Conservation (phyloP, 2,113 vertebrate genomes). For the Macrotus californicus region DNA sequence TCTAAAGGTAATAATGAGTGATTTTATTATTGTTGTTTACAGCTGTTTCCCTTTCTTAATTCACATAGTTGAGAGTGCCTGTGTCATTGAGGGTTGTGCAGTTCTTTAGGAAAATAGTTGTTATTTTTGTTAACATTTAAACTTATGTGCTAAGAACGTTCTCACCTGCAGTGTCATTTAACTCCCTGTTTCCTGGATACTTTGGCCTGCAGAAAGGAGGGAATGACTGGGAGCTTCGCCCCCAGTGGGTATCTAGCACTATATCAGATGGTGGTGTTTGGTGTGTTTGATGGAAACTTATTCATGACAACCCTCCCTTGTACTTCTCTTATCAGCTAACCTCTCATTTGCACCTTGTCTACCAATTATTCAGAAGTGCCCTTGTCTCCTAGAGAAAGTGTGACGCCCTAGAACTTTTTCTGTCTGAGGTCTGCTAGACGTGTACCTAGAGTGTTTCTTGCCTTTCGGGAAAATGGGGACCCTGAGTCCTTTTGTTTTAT, state of each 20-base stretch:
- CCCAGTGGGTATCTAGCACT: background rate
- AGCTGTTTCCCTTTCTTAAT: background rate
- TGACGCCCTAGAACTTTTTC: conserved; percentile 16
- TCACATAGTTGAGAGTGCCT: background rate
- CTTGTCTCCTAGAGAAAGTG: conserved; percentile 28
- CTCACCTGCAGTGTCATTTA: background rate
- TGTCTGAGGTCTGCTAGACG: conserved; percentile 1
- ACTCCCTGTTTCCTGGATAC: background rate
- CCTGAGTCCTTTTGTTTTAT: conserved; percentile 38
- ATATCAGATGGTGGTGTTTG: background rate
- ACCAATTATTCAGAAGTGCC: conserved; percentile 26
- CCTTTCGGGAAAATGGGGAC: conserved; percentile 37
- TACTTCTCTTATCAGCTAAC: background rate
- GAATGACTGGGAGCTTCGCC: background rate
- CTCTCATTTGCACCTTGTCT: background rate
- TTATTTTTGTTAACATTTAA: conserved; percentile 50
- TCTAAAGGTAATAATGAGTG: conserved; percentile 2
- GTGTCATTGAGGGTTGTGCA: conserved; percentile 18
- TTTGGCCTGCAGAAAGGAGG: conserved; percentile 1
- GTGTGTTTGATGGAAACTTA: conserved; percentile 20
- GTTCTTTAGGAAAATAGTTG: conserved; percentile 26
- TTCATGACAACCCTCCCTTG: background rate
- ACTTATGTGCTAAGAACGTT: background rate
- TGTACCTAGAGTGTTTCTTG: conserved; percentile 58
- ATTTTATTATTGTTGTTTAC: conserved; percentile 8